Evolutionary conservation across 2,888 invertebrate genomes (phyloP).

Genomic region (Malacosoma neustria): DNA sequence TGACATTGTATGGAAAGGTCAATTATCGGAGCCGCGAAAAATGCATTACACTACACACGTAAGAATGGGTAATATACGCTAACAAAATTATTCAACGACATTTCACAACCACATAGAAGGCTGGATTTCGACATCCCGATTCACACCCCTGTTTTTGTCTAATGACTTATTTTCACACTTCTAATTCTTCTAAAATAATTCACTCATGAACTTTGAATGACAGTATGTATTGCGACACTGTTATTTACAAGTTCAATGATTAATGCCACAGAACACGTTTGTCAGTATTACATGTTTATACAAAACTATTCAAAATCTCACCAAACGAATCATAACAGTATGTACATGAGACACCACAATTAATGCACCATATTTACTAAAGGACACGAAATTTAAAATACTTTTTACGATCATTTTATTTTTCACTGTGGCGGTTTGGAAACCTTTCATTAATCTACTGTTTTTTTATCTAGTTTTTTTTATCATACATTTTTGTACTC

Average conservation of each 20-base stretch:
- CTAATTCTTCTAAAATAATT: slow-evolving; percentile 46
- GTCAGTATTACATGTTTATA: too few relatives aligned
- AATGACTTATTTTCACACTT: slow-evolving; percentile 38
- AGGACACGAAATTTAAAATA: too few relatives aligned
- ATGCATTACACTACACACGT: slow-evolving; percentile 46
- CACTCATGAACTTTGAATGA: slow-evolving; percentile 41
- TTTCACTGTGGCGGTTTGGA: too few relatives aligned
- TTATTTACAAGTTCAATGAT: slow-evolving; percentile 63
- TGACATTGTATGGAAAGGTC: slow-evolving; percentile 49
- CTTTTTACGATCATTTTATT: too few relatives aligned
- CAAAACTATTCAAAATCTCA: too few relatives aligned
- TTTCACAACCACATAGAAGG: slow-evolving; percentile 54
- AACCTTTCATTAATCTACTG: too few relatives aligned
- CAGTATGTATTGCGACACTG: slow-evolving; percentile 26
- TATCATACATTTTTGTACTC: too few relatives aligned
- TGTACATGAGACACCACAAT: too few relatives aligned
- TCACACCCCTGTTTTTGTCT: slow-evolving; percentile 39
- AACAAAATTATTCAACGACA: slow-evolving; percentile 52
- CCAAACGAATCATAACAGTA: too few relatives aligned
- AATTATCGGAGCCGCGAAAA: slow-evolving; percentile 50
- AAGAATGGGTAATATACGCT: slow-evolving; percentile 50
- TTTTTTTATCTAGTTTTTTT: too few relatives aligned
- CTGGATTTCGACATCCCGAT: slow-evolving; percentile 49
- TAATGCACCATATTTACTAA: too few relatives aligned
- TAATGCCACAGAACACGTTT: slow-evolving; percentile 19